Base-by-base conservation (phyloP, 2,888 invertebrate genomes). In the Drepanosiphum platanoidis region DNA sequence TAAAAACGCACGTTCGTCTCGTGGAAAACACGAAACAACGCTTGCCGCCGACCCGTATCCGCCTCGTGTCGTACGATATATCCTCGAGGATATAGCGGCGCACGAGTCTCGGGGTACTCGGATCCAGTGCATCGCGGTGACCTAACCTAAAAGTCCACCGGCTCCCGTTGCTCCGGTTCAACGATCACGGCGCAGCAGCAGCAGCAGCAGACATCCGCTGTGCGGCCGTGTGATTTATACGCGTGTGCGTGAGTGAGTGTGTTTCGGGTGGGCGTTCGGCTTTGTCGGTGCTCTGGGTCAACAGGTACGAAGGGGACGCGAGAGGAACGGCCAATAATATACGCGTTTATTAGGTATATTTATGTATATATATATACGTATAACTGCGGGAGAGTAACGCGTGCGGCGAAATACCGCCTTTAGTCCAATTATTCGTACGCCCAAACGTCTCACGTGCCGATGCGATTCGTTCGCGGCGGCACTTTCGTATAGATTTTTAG, bases 361-460 rank as follows among this genome's bases (percentile, higher is more conserved):
- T 32, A 61, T 27, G 27, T 9, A n/a, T 61, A 61, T 9, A 61
- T 61, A 61, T 27, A 11, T 27, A 27, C 22, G 34, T 66, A 5
- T 8, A 30, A 15, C 18, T 18, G 8, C 32, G 7, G 18, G 32
- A 27, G 1, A 18, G 52, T 1, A 0, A 11, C 3, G 18, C 32
- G 30, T n/a, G 22, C 11, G 39, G 22, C 18, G 3, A 79, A 79
- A 79, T 34, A n/a, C 27, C 66, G 34, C 66, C 15, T 79, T 46
- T 34, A 22, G 32, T 66, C 30, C 68, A 79, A 79, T 66, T 68
- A 39, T 32, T 46, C 15, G n/a, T 27, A 46, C 68, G 46, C 79
- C 79, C 79, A 79, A 79, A 68, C 68, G 78, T 79, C 46, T 79
- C 46, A 66, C 36, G 66, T 52, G 52, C 32, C 32, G n/a, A 34